A percentile compares a stretch with the other conserved stretches of the same genome.
These are phyloP conservation scores for Ceratina japonica DNA, from an alignment of 1,140 invertebrate genomes.

Conservation along the genomic window DNA sequence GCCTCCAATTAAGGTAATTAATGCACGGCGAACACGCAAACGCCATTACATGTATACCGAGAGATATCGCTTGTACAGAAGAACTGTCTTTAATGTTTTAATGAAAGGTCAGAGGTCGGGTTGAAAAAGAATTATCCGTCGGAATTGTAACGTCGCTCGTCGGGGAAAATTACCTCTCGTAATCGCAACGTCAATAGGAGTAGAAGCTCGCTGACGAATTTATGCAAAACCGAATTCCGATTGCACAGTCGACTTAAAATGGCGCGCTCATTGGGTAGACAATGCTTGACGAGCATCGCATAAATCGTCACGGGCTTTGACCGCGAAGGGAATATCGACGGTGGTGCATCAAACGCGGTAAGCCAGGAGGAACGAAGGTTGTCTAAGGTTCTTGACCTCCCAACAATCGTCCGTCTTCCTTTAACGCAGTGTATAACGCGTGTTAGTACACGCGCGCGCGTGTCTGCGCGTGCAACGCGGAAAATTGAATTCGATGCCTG, in stretches of 20 bases:
- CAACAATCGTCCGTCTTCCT: neutral
- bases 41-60: too few relatives aligned
- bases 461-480: conserved; percentile 23
- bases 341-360: conserved; percentile 38
- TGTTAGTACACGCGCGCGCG: too few relatives aligned
- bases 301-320: neutral
- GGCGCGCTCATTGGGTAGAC: too few relatives aligned
- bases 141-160: too few relatives aligned
- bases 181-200: too few relatives aligned
- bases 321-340: conserved; percentile 28
- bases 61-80: neutral
- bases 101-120: too few relatives aligned
- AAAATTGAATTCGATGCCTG: conserved; percentile 61
- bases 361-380: conserved; percentile 38
- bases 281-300: neutral
- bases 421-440: conserved; percentile 1
- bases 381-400: conserved; percentile 58
- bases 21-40: conserved; percentile 13
- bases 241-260: too few relatives aligned
- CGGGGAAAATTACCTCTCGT: too few relatives aligned
- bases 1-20: conserved; percentile 40
- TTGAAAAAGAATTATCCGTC: too few relatives aligned
- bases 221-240: too few relatives aligned
- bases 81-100: conserved; percentile 4
- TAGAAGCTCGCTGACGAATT: too few relatives aligned